Conservation (phyloP, 2,113 vertebrate genomes). For the Climacteris rufus region DNA sequence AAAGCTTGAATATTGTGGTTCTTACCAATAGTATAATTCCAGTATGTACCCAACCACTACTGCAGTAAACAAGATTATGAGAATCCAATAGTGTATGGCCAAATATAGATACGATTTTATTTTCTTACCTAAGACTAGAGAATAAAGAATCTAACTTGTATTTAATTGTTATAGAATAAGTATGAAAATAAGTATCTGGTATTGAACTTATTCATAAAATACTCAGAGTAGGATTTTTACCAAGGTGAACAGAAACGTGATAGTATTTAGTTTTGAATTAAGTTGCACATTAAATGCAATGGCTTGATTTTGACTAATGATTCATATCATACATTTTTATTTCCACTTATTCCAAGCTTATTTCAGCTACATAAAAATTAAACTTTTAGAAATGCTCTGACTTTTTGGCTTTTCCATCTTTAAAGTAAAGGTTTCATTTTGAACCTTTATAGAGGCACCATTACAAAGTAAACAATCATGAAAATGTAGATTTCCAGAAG, state of each 20-base stretch:
- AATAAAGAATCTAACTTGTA: background rate
- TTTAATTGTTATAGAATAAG: background rate
- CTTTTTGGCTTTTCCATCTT: background rate
- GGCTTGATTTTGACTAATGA: background rate
- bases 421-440: background rate
- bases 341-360: background rate
- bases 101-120: background rate
- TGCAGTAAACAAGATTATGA: background rate
- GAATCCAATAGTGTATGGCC: background rate
- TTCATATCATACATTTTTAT: background rate
- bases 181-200: background rate
- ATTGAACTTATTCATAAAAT: background rate
- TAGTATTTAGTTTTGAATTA: background rate
- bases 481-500: background rate
- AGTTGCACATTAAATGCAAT: background rate
- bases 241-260: background rate
- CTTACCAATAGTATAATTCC: background rate
- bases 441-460: background rate
- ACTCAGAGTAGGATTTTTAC: background rate
- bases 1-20: background rate
- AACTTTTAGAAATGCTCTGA: background rate
- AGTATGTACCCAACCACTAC: rapidly evolving
- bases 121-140: background rate
- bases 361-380: background rate
- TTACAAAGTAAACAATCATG: background rate